phyloP scores from a whole-genome alignment of 2,797 vertebrate species.

The Sciurus vulgaris region DNA sequence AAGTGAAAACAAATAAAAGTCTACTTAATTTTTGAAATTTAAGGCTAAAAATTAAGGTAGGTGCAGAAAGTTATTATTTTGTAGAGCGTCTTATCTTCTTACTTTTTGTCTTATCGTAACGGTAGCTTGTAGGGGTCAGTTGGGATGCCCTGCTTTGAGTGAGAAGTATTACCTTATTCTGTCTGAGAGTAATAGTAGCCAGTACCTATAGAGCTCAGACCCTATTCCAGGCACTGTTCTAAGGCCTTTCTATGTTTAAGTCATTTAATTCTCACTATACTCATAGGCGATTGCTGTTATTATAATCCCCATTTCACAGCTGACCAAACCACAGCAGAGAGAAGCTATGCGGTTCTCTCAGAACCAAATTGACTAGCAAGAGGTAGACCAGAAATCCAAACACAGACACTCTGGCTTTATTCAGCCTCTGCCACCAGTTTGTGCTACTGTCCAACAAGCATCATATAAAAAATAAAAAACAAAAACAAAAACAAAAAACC shows the following conservation, averaged over 20 bases:
- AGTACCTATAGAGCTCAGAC: neutral
- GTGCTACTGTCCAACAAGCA: neutral
- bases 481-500: too few species aligned
- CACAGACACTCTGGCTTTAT: neutral
- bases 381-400: neutral
- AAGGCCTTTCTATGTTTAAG: neutral
- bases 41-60: neutral
- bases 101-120: neutral
- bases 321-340: neutral
- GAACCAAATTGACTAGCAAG: neutral
- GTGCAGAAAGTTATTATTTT: neutral
- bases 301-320: neutral
- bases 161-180: neutral
- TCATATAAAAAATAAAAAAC: neutral
- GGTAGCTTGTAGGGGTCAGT: neutral
- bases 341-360: neutral
- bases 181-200: neutral
- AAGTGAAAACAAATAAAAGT: neutral
- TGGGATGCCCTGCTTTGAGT: neutral
- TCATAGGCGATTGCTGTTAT: neutral
- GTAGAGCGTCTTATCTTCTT: neutral
- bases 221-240: neutral
- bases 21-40: neutral
- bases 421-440: neutral
- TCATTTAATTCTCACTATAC: neutral